These are phyloP conservation scores for Falco cherrug DNA, from an alignment of 2,797 vertebrate genomes.

Conservation along the genomic window DNA sequence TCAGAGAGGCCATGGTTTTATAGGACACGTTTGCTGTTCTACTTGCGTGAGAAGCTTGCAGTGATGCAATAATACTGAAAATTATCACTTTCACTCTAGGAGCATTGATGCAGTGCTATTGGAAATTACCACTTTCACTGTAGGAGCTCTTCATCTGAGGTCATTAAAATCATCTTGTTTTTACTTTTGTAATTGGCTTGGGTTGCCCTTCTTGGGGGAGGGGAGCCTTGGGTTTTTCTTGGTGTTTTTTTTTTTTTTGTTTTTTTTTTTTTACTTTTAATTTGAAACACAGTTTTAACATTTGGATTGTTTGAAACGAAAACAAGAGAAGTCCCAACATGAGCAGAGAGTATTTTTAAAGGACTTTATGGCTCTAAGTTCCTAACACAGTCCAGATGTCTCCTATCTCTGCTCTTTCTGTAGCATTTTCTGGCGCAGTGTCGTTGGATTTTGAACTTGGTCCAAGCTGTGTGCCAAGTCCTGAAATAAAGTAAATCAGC, in stretches of 20 bases:
- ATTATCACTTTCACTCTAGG: background rate
- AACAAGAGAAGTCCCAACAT: constrained; percentile 58
- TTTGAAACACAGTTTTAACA: constrained; percentile 41
- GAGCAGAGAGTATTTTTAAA: constrained; percentile 74
- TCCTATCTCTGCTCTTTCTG: constrained; percentile 70
- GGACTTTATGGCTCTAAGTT: constrained; percentile 70
- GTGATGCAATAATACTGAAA: constrained; percentile 7
- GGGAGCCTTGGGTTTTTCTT: background rate
- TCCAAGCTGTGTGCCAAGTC: constrained; percentile 77
- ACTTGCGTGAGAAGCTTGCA: background rate
- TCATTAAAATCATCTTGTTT: constrained; percentile 24
- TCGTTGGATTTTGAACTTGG: constrained; percentile 72
- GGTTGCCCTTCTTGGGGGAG: background rate
- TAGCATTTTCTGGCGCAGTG: constrained; percentile 71
- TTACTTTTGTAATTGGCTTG: constrained; percentile 5
- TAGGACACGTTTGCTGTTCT: background rate
- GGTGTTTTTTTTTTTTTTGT: background rate
- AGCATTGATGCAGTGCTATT: background rate
- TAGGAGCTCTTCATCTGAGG: constrained; percentile 16
- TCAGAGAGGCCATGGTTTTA: background rate
- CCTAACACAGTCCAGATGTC: constrained; percentile 81
- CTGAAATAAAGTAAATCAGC: constrained; percentile 81
- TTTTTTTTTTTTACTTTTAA: background rate
- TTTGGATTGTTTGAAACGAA: constrained; percentile 64
- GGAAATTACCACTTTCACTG: background rate